Evolutionary conservation across 1,140 invertebrate species (phyloP).

Genomic region (Cydia splendana): DNA sequence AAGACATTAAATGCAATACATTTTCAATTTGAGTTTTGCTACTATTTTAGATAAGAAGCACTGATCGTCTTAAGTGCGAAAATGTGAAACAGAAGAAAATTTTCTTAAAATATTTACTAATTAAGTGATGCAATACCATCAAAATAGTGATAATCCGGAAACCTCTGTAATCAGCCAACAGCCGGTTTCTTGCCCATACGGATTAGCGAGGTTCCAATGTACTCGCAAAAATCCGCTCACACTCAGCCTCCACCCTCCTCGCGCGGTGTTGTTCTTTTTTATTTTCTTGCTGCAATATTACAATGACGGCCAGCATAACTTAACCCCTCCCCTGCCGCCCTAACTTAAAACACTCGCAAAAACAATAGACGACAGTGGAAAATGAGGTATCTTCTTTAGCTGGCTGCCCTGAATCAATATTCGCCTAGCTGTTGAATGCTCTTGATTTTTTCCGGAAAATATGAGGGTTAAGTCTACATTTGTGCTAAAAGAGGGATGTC

Average conservation of each 20-base stretch:
- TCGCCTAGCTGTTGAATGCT: constrained; percentile 5
- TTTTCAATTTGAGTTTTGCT: too few species aligned
- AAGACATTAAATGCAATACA: too few species aligned
- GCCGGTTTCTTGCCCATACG: too few species aligned
- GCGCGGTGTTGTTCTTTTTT: constrained; percentile 6
- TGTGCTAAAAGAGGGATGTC: background rate
- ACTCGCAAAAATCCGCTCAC: background rate
- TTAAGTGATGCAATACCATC: too few species aligned
- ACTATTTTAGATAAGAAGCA: too few species aligned
- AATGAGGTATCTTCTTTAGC: background rate
- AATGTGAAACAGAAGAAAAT: too few species aligned
- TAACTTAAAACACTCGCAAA: background rate
- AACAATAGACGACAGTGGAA: background rate
- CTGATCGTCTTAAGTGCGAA: too few species aligned
- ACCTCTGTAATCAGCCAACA: too few species aligned
- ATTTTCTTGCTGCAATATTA: constrained; percentile 14
- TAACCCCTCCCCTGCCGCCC: background rate
- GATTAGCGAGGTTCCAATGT: too few species aligned
- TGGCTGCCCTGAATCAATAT: constrained; percentile 3
- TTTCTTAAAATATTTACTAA: too few species aligned
- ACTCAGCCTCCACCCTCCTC: background rate
- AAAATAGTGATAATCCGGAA: too few species aligned
- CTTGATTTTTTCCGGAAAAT: constrained; percentile 9
- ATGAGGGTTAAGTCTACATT: background rate
- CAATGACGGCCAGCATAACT: constrained; percentile 24